A percentile compares a stretch with the other conserved stretches of the same genome.
Evolutionary conservation across 2,888 invertebrate genomes (phyloP).

Genomic region (Lithosia quadra): DNA sequence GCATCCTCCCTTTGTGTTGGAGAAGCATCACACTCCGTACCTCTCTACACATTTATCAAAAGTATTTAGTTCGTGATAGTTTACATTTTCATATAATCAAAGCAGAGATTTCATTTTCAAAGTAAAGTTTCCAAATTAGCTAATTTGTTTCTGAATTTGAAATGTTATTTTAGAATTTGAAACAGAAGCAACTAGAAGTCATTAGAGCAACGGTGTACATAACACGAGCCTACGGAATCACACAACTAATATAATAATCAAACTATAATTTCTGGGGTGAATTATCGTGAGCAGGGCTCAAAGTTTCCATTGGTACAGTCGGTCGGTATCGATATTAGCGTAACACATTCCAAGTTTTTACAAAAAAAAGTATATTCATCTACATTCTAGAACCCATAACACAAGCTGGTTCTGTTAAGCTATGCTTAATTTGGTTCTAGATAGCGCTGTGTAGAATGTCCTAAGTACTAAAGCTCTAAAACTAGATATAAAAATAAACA

Average conservation of each 20-base stretch:
- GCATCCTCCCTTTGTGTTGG: too few species aligned
- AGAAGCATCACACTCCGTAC: too few species aligned
- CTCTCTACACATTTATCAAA: not conserved
- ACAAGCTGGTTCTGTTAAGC: too few species aligned
- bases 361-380: too few species aligned
- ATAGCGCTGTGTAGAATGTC: too few species aligned
- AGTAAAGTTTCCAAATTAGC: not conserved
- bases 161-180: constrained; percentile 1
- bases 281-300: constrained; percentile 12
- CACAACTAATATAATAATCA: constrained; percentile 10
- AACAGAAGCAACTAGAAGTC: constrained; percentile 15
- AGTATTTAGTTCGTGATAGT: not conserved
- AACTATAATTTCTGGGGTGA: constrained; percentile 19
- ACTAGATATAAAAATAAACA: too few species aligned
- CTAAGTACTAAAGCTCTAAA: too few species aligned
- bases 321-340: too few species aligned
- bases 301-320: constrained; percentile 19
- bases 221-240: not conserved
- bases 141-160: not conserved
- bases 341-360: too few species aligned
- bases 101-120: not conserved
- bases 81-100: not conserved
- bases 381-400: too few species aligned
- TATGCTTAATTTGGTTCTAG: too few species aligned
- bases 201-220: constrained; percentile 15